phyloP scores from a whole-genome alignment of 2,113 vertebrate species.

The Albula goreensis region DNA sequence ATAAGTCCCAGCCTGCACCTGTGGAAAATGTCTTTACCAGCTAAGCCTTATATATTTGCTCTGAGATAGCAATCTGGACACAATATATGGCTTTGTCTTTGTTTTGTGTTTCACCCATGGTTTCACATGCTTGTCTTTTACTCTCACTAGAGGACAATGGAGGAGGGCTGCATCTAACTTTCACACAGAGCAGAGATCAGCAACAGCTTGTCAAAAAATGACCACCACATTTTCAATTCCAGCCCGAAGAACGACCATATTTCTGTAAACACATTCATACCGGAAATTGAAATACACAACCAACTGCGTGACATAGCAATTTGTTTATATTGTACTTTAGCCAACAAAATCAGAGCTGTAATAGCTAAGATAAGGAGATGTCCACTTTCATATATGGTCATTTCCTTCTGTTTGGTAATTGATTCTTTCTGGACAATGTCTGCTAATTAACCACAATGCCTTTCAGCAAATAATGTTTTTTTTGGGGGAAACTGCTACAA shows the following conservation, averaged over 20 bases:
- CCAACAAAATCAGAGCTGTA: not conserved
- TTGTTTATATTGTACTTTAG: not conserved
- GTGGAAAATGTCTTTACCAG: too few species aligned
- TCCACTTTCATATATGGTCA: not conserved
- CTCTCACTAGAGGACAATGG: not conserved
- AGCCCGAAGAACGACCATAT: not conserved
- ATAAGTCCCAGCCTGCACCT: too few species aligned
- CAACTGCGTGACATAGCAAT: too few species aligned
- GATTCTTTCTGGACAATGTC: not conserved
- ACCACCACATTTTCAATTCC: not conserved
- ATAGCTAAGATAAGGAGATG: not conserved
- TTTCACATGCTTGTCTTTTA: not conserved
- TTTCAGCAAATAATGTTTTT: not conserved
- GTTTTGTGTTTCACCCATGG: not conserved
- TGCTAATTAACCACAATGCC: not conserved
- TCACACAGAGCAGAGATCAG: not conserved
- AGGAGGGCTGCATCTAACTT: not conserved
- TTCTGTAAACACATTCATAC: too few species aligned
- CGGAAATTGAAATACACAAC: too few species aligned
- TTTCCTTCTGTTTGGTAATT: too few species aligned
- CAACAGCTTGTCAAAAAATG: not conserved
- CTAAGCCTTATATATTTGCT: not conserved
- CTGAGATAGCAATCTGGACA: not conserved
- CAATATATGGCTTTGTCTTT: not conserved
- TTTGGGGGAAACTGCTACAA: too few species aligned